Percentiles rank a stretch among this genome's conserved stretches.
phyloP scores from a whole-genome alignment of 1,140 invertebrate genomes.

The Babylonia areolata region DNA sequence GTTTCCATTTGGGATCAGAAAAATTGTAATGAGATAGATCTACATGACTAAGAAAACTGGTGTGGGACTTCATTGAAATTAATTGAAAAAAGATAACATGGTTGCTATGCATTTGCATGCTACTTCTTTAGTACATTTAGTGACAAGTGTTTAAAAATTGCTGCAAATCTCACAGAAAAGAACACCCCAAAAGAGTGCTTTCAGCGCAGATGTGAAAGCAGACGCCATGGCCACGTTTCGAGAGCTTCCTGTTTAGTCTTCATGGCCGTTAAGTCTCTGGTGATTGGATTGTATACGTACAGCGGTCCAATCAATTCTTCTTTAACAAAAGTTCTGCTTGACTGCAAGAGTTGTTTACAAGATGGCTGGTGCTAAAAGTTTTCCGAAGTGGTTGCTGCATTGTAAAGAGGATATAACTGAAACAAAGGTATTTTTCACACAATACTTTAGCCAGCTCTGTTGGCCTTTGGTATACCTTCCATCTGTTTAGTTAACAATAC shows the following conservation, averaged over 20 bases:
- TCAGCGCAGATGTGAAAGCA: conserved; percentile 16
- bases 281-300: conserved; percentile 40
- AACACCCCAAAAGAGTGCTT: neutral
- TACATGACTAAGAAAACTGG: too few relatives aligned
- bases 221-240: conserved; percentile 19
- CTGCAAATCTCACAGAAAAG: neutral
- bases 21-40: too few relatives aligned
- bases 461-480: too few relatives aligned
- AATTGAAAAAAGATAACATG: neutral
- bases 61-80: too few relatives aligned
- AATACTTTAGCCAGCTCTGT: too few relatives aligned
- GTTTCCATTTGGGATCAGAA: too few relatives aligned
- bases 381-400: conserved; percentile 68
- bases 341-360: conserved; percentile 65
- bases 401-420: conserved; percentile 67
- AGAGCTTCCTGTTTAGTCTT: conserved; percentile 11
- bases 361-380: conserved; percentile 65
- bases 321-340: conserved; percentile 44
- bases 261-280: neutral
- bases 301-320: conserved; percentile 46
- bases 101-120: neutral
- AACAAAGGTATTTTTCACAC: conserved; percentile 57
- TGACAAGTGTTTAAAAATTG: neutral
- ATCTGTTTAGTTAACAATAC: too few relatives aligned
- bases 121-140: neutral